These are phyloP conservation scores for Pangasius mekongensis DNA, from an alignment of 2,797 vertebrate genomes.

Conservation along the genomic window DNA sequence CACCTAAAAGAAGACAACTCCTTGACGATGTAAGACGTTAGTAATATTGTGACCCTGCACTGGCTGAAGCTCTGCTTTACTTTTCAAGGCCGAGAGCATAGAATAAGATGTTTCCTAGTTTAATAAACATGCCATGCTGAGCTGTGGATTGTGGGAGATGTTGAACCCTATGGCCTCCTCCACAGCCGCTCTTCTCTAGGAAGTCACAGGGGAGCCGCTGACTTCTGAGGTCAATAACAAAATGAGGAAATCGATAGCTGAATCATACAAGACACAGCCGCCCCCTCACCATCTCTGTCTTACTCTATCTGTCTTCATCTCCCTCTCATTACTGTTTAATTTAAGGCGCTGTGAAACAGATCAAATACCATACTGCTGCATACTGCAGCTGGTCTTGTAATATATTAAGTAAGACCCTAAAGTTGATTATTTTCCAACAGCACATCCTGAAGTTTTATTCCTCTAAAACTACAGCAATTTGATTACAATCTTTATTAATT, in stretches of 20 bases:
- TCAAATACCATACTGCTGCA: background rate
- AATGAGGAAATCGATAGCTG: slow-evolving; percentile 64
- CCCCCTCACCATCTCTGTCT: slow-evolving; percentile 1
- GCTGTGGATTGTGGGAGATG: slow-evolving; percentile 9
- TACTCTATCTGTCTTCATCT: background rate
- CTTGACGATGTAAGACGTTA: background rate
- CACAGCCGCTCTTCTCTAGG: slow-evolving; percentile 3
- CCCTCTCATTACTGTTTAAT: slow-evolving; percentile 6
- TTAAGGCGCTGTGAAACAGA: slow-evolving; percentile 1
- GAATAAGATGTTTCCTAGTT: background rate
- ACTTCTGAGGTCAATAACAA: slow-evolving; percentile 56
- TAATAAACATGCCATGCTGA: slow-evolving; percentile 4
- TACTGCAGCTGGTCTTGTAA: background rate
- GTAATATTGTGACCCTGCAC: background rate
- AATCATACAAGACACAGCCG: slow-evolving; percentile 53
- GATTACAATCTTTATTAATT: background rate
- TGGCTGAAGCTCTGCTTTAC: background rate
- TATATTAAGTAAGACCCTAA: background rate
- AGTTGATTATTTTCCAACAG: background rate
- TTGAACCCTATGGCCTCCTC: slow-evolving; percentile 26
- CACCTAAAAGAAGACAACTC: background rate
- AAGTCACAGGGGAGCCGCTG: slow-evolving; percentile 23
- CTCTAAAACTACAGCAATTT: background rate
- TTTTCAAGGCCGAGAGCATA: background rate
- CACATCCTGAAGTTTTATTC: background rate